Base-by-base conservation (phyloP, 2,888 invertebrate genomes). In the Xanthia icteritia region DNA sequence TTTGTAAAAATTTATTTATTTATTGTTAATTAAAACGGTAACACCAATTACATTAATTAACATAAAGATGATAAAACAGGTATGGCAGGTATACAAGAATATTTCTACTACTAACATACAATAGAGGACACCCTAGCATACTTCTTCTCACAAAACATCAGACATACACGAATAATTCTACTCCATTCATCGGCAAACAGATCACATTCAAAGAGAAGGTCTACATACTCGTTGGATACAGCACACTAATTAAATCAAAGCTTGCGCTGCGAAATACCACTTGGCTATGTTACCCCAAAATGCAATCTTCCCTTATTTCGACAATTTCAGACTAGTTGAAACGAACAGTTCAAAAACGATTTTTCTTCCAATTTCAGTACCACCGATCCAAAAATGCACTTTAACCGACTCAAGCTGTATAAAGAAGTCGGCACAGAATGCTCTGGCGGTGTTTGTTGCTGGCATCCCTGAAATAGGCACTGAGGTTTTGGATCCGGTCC, bases 401-500 rank as follows among this genome's bases (percentile, higher is more conserved):
- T 72, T 93, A 15, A 82, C 88, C 23, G 93, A 95, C 76, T 83
- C 90, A 5, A 77, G 74, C 5, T 95, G 95, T 63, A 54, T 94
- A 0, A 91, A 89, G 77, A 78, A 86, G 0, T 85, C 92, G 4
- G 92, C 94, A 0, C 93, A 94, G 67, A 80, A 84, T 27, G 86
- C 86, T 8, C 13, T 92, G 0, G 81, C 89, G 2, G 68, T 67
- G 0, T 89, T 95, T 27, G 74, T 85, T 0, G 86, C 87, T 23
- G 95, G 95, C 0, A 89, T 95, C 2, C 91, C 93, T 31, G 94
- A 94, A 68, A 31, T 92, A 0, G 91, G 91, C 2, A 85, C 88
- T 0, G 93, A 94, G 67, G 79, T 87, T 0, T 79, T 95, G n/a
- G 96, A 96, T n/a, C 90, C 91, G 0, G 88, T 95, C 89, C 83